A percentile compares a stretch with the other conserved stretches of the same genome.
These are phyloP conservation scores for Apteryx mantelli DNA, from an alignment of 2,113 vertebrate species.

Conservation along the genomic window DNA sequence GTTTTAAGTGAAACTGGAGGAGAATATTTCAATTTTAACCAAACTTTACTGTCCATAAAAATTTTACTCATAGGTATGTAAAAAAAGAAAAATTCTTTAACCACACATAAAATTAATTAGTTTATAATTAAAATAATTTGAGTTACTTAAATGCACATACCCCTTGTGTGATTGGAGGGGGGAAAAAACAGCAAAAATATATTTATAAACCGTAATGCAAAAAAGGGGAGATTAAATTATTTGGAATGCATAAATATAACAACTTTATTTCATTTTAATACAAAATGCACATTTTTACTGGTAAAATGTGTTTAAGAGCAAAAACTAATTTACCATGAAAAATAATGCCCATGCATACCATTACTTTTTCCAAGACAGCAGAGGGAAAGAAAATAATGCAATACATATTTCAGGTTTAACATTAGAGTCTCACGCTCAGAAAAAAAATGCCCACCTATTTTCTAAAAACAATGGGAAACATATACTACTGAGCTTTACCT, in stretches of 20 bases:
- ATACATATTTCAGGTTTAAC: background rate
- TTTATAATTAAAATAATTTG: background rate
- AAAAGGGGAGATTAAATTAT: background rate
- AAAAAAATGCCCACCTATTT: rapidly evolving
- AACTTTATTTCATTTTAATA: background rate
- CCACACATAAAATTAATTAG: background rate
- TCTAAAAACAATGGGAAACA: background rate
- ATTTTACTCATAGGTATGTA: background rate
- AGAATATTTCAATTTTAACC: background rate
- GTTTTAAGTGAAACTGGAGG: background rate
- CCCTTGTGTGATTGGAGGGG: background rate
- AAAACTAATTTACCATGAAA: background rate
- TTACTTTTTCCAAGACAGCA: background rate
- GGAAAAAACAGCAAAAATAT: background rate
- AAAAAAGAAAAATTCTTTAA: background rate
- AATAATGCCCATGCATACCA: background rate
- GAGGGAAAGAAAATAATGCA: background rate
- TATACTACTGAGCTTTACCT: background rate
- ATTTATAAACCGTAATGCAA: background rate
- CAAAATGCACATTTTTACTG: background rate
- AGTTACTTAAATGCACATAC: background rate
- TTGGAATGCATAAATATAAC: background rate
- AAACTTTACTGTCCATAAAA: background rate
- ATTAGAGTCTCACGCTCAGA: rapidly evolving
- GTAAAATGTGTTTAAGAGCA: background rate